phyloP scores from a whole-genome alignment of 1,140 invertebrate species.

The Nasonia vitripennis region DNA sequence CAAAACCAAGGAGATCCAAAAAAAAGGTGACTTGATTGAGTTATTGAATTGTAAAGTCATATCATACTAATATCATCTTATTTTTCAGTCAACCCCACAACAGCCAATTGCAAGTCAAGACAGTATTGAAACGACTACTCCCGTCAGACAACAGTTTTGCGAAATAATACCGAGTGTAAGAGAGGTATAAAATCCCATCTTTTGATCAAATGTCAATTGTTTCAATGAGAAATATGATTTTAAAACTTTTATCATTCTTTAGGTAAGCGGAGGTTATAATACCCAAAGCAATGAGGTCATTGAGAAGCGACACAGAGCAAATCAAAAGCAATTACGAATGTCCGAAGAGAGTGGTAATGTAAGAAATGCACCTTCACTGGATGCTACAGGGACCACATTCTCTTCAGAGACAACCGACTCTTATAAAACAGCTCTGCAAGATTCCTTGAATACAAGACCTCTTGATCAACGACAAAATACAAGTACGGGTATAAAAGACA shows the following conservation, averaged over 20 bases:
- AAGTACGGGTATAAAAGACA: not conserved
- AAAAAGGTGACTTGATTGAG: not conserved
- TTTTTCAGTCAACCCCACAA: not conserved
- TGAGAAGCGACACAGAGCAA: conserved; percentile 10
- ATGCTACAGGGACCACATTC: not conserved
- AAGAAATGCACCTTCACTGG: not conserved
- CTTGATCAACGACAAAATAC: not conserved
- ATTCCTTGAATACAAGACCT: not conserved
- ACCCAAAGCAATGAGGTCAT: conserved; percentile 36
- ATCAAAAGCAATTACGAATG: not conserved
- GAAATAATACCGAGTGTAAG: conserved; percentile 4
- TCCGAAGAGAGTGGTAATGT: not conserved
- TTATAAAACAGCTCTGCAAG: not conserved
- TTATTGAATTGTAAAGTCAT: not conserved
- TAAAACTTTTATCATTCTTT: not conserved
- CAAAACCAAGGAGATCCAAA: not conserved
- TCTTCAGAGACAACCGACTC: conserved; percentile 13
- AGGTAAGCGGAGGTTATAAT: not conserved
- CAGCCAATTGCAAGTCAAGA: not conserved
- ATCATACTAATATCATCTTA: not conserved
- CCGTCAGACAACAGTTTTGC: not conserved
- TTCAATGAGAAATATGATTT: not conserved
- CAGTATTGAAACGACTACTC: not conserved
- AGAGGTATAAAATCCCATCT: not conserved
- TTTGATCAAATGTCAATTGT: not conserved